A percentile compares a stretch with the other conserved stretches of the same genome.
phyloP scores from a whole-genome alignment of 2,888 invertebrate species.

The Tridacna crocea region DNA sequence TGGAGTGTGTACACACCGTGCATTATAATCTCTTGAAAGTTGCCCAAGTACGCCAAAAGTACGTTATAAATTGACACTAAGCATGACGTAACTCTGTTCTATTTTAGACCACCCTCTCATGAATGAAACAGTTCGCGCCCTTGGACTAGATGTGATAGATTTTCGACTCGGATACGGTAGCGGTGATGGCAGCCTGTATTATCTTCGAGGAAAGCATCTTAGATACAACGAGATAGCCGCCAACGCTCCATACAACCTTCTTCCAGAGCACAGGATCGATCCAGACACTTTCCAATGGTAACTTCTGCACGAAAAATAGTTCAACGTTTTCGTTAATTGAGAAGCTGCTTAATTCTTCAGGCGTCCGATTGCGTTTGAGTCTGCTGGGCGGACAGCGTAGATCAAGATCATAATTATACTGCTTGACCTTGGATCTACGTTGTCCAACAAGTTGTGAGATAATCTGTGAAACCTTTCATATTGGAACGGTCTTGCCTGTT shows the following conservation, averaged over 20 bases:
- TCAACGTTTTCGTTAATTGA: neutral
- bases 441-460: neutral
- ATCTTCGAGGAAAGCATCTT: conserved; percentile 40
- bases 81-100: too few species aligned
- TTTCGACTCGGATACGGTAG: conserved; percentile 32
- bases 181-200: conserved; percentile 22
- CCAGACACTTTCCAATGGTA: conserved; percentile 2
- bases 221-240: conserved; percentile 15
- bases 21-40: too few species aligned
- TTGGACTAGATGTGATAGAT: conserved; percentile 40
- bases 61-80: too few species aligned
- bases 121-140: conserved; percentile 33
- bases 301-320: neutral
- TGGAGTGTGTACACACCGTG: too few species aligned
- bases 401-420: neutral
- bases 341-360: neutral
- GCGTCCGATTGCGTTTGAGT: neutral
- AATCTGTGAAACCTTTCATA: too few species aligned
- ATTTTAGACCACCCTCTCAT: conserved; percentile 28
- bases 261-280: conserved; percentile 27
- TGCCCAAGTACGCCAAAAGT: too few species aligned
- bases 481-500: too few species aligned
- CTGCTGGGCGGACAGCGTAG: neutral
- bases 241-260: conserved; percentile 44
- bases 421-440: neutral